Evolutionary conservation across 2,113 vertebrate genomes (phyloP), one percentile per base, ranked within the genome.

Genomic region (Recurvirostra avosetta): DNA sequence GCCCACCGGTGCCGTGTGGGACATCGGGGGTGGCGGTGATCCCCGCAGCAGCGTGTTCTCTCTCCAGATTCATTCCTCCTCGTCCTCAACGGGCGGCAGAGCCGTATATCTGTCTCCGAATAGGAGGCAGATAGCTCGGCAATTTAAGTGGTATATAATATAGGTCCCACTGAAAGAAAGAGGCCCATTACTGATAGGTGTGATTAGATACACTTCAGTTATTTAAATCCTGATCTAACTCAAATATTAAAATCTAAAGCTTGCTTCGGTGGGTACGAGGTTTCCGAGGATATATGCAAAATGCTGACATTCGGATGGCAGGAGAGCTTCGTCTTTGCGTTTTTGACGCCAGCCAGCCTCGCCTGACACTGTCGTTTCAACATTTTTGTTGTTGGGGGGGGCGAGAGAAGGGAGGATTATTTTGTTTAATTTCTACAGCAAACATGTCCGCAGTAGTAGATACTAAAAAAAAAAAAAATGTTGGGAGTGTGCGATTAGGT

Each of bases 401-500:
- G 13, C 16, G 34, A 47, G 62, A 52, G 43, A 74, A 90, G 72
- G 91, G 92, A 80, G 88, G 86, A 72, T 92, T 96, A 86, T 94
- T 94, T 92, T 86, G 58, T 90, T 95, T 77, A 87, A 93, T 96
- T 97, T 96, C 86, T 96, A 96, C 94, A 80, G 12, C 94, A 96
- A 95, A 93, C 93, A 80, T 78, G 90, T 96, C 63, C 76, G 27
- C 67, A 36, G 29, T 68, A 74, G 91, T 74, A 94, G 93, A 92
- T 91, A 73, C 82, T 23, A 88, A 90, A 80, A 94, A 86, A 85
- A 92, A 40, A 92, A 40, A 40, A 84, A 90, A 95, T 95, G 96
- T 96, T 95, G 94, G 97, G 92, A 96, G 88, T 95, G 96, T 95
- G 95, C 95, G 97, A 97, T 98, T 98, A 97, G 97, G 96, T 95